These are phyloP conservation scores for Zaprionus ghesquierei DNA, from an alignment of 1,140 invertebrate species.

Conservation along the genomic window DNA sequence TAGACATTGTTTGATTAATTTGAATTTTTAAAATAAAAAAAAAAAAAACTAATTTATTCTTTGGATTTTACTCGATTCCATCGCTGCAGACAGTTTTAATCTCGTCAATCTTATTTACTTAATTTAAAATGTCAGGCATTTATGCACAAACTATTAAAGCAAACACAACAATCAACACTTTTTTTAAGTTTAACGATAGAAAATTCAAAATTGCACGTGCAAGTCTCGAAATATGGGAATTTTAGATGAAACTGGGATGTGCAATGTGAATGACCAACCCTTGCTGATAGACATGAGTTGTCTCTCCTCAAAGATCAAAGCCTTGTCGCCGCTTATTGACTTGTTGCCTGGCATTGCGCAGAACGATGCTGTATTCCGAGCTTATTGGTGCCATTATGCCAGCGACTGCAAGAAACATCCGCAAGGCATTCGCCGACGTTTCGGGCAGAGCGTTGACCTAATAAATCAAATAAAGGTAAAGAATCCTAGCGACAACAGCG, in stretches of 20 bases:
- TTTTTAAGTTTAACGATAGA: not conserved
- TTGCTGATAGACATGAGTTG: constrained; percentile 38
- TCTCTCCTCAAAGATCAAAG: constrained; percentile 29
- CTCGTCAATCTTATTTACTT: not conserved
- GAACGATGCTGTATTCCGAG: constrained; percentile 31
- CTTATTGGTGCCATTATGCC: constrained; percentile 55
- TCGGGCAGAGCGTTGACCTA: constrained; percentile 33
- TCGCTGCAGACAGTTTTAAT: not conserved
- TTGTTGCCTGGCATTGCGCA: not conserved
- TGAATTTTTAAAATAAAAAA: not conserved
- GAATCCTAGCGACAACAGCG: not conserved
- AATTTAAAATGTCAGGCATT: not conserved
- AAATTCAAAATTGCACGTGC: constrained; percentile 36
- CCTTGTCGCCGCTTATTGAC: constrained; percentile 19
- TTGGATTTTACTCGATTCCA: not conserved
- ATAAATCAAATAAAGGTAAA: not conserved
- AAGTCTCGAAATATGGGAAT: constrained; percentile 25
- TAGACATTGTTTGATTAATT: not conserved
- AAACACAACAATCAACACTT: not conserved
- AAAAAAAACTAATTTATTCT: not conserved
- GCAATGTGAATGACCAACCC: not conserved
- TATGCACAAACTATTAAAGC: not conserved
- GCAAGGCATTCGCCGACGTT: constrained; percentile 24
- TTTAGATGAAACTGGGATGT: not conserved
- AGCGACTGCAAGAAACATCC: constrained; percentile 30